Evolutionary conservation across 2,797 vertebrate species (phyloP).

Genomic region (Limnodromus scolopaceus): DNA sequence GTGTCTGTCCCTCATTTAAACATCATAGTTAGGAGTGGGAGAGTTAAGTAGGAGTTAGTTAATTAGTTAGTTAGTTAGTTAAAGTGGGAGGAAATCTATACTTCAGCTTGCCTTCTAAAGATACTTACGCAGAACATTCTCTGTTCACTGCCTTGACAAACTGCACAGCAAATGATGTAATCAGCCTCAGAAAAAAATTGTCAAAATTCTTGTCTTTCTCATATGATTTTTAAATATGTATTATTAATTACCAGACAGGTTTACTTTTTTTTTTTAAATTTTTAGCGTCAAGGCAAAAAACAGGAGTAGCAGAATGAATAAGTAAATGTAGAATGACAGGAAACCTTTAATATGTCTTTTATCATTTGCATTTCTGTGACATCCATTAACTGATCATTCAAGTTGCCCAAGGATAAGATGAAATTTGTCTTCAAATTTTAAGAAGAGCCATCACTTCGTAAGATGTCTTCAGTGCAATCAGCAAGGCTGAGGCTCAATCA

Average conservation of each 20-base stretch:
- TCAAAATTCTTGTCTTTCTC: neutral
- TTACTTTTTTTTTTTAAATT: neutral
- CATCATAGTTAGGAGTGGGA: neutral
- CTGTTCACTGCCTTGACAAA: neutral
- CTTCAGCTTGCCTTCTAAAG: neutral
- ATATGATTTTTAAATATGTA: neutral
- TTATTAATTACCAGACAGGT: neutral
- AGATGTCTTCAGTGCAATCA: neutral
- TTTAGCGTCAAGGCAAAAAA: neutral
- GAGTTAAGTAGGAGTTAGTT: neutral
- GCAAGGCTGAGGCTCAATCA: neutral
- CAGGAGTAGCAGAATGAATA: neutral
- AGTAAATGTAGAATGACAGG: neutral
- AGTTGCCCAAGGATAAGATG: neutral
- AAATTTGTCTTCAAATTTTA: neutral
- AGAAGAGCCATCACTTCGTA: neutral
- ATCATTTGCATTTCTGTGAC: neutral
- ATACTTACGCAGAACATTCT: neutral
- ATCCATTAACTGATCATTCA: neutral
- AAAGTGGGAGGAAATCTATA: neutral
- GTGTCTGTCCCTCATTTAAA: neutral
- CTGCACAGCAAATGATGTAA: neutral
- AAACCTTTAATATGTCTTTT: neutral
- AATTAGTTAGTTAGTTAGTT: neutral
- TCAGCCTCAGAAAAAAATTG: neutral